These are phyloP conservation scores for Montipora sp. DNA, from an alignment of 64 coral and sea anemone species.

Conservation along the genomic window DNA sequence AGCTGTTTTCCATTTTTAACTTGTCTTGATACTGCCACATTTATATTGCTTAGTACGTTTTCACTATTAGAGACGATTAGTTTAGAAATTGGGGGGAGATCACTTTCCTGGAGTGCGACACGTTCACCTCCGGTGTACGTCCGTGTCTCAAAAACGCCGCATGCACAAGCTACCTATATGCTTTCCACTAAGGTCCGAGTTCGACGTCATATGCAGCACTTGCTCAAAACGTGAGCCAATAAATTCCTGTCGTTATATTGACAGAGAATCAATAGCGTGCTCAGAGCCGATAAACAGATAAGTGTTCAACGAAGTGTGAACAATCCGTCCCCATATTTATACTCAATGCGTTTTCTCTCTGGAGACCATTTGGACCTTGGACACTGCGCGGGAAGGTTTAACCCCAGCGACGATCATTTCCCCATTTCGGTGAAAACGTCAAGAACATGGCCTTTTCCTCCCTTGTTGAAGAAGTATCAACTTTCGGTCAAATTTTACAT, in stretches of 20 bases:
- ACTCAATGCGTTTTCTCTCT: constrained; percentile 19
- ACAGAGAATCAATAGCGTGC: constrained; percentile 29
- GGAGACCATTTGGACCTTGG: constrained; percentile 48
- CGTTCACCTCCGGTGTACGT: too few relatives aligned
- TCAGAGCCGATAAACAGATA: constrained; percentile 38
- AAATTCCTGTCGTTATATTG: constrained; percentile 35
- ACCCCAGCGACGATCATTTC: not conserved
- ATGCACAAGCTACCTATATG: too few relatives aligned
- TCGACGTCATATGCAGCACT: not conserved
- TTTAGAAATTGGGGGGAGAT: too few relatives aligned
- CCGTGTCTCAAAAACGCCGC: too few relatives aligned
- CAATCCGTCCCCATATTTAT: constrained; percentile 49
- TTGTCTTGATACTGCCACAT: too few relatives aligned
- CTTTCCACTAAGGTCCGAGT: too few relatives aligned
- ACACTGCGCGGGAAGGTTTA: not conserved
- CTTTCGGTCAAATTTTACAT: constrained; percentile 15
- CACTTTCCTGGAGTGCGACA: too few relatives aligned
- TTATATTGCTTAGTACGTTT: too few relatives aligned
- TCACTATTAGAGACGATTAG: too few relatives aligned
- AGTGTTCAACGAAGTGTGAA: constrained; percentile 28
- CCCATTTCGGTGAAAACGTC: not conserved
- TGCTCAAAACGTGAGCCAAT: constrained; percentile 34
- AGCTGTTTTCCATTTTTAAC: too few relatives aligned
- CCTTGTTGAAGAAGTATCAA: not conserved
- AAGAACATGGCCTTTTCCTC: not conserved